Conservation (phyloP, 2,113 vertebrate genomes). For the Pelvicachromis taeniatus region DNA sequence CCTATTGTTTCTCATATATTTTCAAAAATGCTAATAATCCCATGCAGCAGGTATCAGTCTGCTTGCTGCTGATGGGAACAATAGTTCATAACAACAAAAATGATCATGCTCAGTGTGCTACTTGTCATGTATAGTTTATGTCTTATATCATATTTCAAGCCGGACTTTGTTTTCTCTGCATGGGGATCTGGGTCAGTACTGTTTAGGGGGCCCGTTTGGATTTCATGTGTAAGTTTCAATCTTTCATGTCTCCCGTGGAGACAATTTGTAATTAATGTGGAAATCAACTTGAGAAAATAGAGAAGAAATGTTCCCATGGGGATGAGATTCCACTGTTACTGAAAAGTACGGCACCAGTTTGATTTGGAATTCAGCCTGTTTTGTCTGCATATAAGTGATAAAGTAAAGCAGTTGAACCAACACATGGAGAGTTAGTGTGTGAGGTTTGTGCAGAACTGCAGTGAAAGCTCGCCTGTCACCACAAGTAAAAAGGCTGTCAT, state of each 20-base stretch:
- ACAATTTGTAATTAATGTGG: background rate
- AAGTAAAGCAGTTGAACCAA: background rate
- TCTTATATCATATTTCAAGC: background rate
- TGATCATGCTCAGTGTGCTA: background rate
- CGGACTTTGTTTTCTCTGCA: background rate
- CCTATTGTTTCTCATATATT: background rate
- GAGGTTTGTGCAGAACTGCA: background rate
- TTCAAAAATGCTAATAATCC: too few relatives aligned
- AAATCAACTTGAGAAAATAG: background rate
- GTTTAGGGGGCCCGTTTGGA: background rate
- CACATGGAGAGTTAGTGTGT: background rate
- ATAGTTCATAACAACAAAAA: background rate
- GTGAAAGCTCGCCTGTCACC: background rate
- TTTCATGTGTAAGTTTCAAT: background rate
- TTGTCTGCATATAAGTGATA: background rate
- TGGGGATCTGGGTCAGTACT: background rate
- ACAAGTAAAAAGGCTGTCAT: conserved; percentile 13
- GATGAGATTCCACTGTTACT: background rate
- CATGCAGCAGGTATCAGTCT: background rate
- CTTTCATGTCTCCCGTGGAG: background rate
- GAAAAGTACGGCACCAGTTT: background rate
- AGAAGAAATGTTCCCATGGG: background rate
- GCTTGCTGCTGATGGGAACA: background rate
- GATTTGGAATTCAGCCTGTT: background rate
- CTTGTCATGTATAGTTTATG: background rate